These are phyloP conservation scores for Brotula barbata DNA, from an alignment of 2,797 vertebrate species.

Conservation along the genomic window DNA sequence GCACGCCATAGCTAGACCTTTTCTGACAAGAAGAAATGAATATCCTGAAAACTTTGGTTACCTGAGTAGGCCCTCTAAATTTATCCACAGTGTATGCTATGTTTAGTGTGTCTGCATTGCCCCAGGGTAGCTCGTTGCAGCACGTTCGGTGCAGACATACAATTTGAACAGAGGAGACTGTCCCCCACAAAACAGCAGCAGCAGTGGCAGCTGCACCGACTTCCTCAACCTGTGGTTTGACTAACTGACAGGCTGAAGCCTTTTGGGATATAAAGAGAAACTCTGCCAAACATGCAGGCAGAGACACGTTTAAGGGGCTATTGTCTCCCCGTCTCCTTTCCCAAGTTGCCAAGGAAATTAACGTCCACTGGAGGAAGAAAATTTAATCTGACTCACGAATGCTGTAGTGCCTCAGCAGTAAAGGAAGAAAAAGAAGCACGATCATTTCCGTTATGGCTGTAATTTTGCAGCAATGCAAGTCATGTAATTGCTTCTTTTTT, in stretches of 20 bases:
- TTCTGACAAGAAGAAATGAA: constrained; percentile 45
- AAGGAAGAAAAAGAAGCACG: constrained; percentile 32
- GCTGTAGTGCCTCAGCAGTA: constrained; percentile 58
- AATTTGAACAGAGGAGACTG: constrained; percentile 57
- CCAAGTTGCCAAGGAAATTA: constrained; percentile 75
- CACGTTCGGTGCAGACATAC: constrained; percentile 63
- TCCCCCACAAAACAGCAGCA: constrained; percentile 45
- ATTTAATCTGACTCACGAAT: constrained; percentile 58
- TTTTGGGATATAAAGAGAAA: constrained; percentile 71
- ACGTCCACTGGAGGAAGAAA: constrained; percentile 56
- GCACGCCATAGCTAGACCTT: constrained; percentile 22
- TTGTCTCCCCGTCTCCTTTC: constrained; percentile 57
- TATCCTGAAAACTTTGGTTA: constrained; percentile 64
- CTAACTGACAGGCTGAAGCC: constrained; percentile 55
- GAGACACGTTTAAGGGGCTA: constrained; percentile 75
- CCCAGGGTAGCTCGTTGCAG: constrained; percentile 62
- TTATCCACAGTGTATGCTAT: constrained; percentile 64
- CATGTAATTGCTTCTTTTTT: too few species aligned
- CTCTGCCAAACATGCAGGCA: constrained; percentile 71
- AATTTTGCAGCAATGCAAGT: too few species aligned
- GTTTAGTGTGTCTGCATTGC: constrained; percentile 64
- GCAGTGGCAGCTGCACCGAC: constrained; percentile 61
- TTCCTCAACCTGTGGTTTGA: constrained; percentile 79
- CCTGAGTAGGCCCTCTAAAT: constrained; percentile 70
- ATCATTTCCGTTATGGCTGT: background rate